Evolutionary conservation across 2,888 invertebrate species (phyloP).

Genomic region (Helicoverpa assulta): DNA sequence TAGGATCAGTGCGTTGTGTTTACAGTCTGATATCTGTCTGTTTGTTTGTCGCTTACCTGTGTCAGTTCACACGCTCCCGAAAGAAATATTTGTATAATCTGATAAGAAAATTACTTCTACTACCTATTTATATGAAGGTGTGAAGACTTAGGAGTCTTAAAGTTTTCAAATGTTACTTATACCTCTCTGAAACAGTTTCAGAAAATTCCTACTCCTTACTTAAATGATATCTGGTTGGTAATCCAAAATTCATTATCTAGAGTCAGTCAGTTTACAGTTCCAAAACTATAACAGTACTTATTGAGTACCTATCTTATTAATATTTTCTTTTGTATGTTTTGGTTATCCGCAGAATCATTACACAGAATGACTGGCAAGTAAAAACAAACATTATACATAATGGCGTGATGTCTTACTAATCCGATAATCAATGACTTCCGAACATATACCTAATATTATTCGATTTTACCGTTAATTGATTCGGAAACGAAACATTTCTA

Average conservation of each 20-base stretch:
- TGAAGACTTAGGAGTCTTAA: not conserved
- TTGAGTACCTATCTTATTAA: not conserved
- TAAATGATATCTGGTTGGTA: not conserved
- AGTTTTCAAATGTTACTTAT: too few relatives aligned
- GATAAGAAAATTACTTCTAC: constrained; percentile 9
- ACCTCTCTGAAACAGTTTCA: not conserved
- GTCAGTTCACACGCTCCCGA: constrained; percentile 50
- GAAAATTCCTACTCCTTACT: not conserved
- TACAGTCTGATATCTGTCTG: constrained; percentile 46
- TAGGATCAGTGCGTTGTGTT: constrained; percentile 44
- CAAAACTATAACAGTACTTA: not conserved
- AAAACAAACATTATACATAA: not conserved
- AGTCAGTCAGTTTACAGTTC: not conserved
- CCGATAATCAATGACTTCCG: constrained; percentile 44
- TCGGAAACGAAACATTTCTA: constrained; percentile 28
- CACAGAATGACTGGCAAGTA: constrained; percentile 28
- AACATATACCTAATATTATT: constrained; percentile 12
- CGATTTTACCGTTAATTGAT: constrained; percentile 41
- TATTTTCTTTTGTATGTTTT: constrained; percentile 3
- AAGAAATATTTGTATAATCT: constrained; percentile 29
- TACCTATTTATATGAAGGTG: not conserved
- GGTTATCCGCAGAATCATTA: constrained; percentile 21
- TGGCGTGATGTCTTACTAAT: constrained; percentile 13
- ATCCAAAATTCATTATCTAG: not conserved
- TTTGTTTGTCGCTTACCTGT: constrained; percentile 42